phyloP scores from a whole-genome alignment of 2,797 vertebrate species.

The Brachyrhaphis roseni region DNA sequence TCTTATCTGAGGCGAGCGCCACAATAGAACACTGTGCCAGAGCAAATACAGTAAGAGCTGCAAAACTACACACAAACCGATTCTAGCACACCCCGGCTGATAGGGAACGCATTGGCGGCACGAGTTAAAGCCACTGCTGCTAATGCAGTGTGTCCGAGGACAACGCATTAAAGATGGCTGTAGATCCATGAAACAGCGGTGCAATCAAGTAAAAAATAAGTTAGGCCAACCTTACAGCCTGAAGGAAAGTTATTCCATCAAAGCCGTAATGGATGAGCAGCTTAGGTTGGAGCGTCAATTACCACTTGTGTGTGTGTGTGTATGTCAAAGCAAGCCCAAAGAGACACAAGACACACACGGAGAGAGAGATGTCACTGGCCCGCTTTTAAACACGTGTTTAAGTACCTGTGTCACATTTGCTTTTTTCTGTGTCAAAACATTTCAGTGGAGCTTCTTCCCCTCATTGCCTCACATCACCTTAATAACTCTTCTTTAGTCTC shows the following conservation, averaged over 20 bases:
- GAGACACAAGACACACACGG: slow-evolving; percentile 10
- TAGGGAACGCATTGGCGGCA: slow-evolving; percentile 46
- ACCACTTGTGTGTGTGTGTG: slow-evolving; percentile 20
- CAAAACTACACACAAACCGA: slow-evolving; percentile 43
- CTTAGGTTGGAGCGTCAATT: slow-evolving; percentile 34
- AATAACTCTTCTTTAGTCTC: slow-evolving; percentile 72
- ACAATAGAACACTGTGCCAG: slow-evolving; percentile 72
- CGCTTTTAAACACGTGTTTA: slow-evolving; percentile 63
- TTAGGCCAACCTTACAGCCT: slow-evolving; percentile 23
- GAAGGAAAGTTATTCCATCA: slow-evolving; percentile 23
- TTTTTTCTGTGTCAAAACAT: slow-evolving; percentile 74
- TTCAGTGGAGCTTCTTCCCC: slow-evolving; percentile 60
- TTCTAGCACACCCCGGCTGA: slow-evolving; percentile 31
- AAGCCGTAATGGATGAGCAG: slow-evolving; percentile 28
- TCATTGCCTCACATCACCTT: slow-evolving; percentile 66
- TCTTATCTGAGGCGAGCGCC: slow-evolving; percentile 75
- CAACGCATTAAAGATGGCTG: slow-evolving; percentile 21
- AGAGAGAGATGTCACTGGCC: slow-evolving; percentile 43
- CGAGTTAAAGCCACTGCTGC: slow-evolving; percentile 24
- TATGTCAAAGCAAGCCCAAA: slow-evolving; percentile 31
- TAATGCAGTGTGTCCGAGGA: slow-evolving; percentile 14
- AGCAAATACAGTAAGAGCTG: slow-evolving; percentile 76
- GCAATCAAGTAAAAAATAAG: slow-evolving; percentile 18
- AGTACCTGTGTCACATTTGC: slow-evolving; percentile 72
- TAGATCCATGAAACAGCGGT: not conserved